Evolutionary conservation across 2,113 vertebrate species (phyloP).

Genomic region (Eulemur rufifrons): DNA sequence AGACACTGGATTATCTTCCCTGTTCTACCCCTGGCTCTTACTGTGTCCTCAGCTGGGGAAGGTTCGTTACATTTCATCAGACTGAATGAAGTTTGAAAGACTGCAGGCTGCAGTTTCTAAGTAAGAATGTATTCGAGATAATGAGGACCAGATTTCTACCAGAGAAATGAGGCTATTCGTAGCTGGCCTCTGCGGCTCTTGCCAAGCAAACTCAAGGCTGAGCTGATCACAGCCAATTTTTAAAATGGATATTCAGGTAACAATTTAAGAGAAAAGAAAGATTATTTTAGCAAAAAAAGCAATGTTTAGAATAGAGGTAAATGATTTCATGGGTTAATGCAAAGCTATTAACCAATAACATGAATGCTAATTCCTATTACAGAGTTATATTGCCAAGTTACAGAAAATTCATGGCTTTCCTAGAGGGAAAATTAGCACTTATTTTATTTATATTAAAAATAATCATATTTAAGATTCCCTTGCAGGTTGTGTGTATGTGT

Average conservation of each 20-base stretch:
- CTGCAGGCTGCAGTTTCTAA: neutral
- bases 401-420: constrained; percentile 28
- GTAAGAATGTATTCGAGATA: constrained; percentile 51
- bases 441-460: constrained; percentile 51
- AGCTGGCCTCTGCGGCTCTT: neutral
- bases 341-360: constrained; percentile 32
- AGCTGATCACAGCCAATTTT: constrained; percentile 11
- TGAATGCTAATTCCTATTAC: constrained; percentile 39
- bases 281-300: constrained; percentile 35
- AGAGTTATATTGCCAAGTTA: neutral
- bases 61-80: neutral
- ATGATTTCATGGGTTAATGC: constrained; percentile 35
- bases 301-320: neutral
- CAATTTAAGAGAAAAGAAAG: neutral
- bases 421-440: neutral
- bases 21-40: neutral
- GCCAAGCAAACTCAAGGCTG: constrained; percentile 3
- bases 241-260: neutral
- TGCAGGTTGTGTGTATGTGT: neutral
- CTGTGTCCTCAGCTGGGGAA: neutral
- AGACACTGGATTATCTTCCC: neutral
- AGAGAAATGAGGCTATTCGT: constrained; percentile 16
- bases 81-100: constrained; percentile 19
- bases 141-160: constrained; percentile 56
- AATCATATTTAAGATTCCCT: constrained; percentile 39